Evolutionary conservation across 1,140 invertebrate genomes (phyloP), one percentile per base, ranked within the genome.

Genomic region (Anoplophora glabripennis): DNA sequence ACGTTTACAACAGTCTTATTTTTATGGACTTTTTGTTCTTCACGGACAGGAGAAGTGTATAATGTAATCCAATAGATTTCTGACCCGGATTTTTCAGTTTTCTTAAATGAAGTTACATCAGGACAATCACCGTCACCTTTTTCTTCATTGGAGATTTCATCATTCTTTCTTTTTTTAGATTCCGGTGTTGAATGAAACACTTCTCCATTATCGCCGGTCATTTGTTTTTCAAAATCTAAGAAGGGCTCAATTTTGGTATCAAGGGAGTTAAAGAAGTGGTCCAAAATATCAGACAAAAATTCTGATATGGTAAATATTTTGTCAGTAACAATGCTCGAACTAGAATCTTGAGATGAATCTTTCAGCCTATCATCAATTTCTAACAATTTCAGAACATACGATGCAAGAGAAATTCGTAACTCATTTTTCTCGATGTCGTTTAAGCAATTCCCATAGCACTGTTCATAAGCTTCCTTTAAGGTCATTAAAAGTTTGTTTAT

Each of bases 41-140:
- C 33, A 60, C 37, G 0, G 66, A 59, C 17, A 3, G 21, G 21
- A 28, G 58, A 56, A 35, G 63, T 63, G 18, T 56, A 57, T 18
- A 69, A 64, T 14, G 68, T 33, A 46, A 74, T 63, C 74, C 74
- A 75, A 53, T 66, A 73, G 9, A 59, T 61, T 59, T 73, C 74
- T 10, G 64, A 66, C 0, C 64, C 52, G 12, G 55, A 52, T 28
- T 65, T 69, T 36, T 53, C 38, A 12, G 54, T 53, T 49, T 66
- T 62, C 42, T 72, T 65, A 56, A 73, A 73, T 36, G 62, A 28
- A 5, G 67, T 72, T n/a, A 73, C 18, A 15, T 51, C 58, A 37
- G 60, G 51, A n/a, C 9, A 5, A 10, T 59, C 38, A 8, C 17
- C 17, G 12, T 57, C 14, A 11, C 11, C 28, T 3, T 9, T 36